Base-by-base conservation (phyloP, 2,113 vertebrate species). In the Apistogramma diplotaenia region DNA sequence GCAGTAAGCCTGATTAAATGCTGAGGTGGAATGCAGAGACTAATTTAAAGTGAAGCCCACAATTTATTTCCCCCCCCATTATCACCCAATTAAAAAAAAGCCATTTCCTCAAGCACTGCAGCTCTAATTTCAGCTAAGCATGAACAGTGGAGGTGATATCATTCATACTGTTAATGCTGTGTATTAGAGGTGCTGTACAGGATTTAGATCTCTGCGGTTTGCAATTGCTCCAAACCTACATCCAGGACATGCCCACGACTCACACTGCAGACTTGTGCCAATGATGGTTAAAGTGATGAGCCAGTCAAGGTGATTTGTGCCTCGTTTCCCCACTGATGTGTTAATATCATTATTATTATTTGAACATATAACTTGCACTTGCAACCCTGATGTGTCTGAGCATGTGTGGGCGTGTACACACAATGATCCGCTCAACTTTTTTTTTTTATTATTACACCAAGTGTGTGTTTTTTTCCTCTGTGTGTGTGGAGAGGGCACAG, bases 21-120 rank as follows among this genome's bases (percentile, higher is more conserved):
- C 59, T 70, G 51, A 76, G 56, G 40, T 37, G 72, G 67, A 21
- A 88, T 8, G 23, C 37, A 46, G 40, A 72, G 19, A 46, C 35
- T 21, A 5, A 49, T 19, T 43, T 53, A 49, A 65, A 13, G 2
- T 33, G 8, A 71, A 77, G 78, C 19, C 7, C n/a, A 51, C 27
- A 10, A 33, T 75, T 80, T 71, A 51, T 84, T 74, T 74, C 70
- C 37, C n/a, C n/a, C 25, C 25, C 13, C 9, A 55, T 72, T 83
- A 73, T 46, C 62, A n/a, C 21, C 23, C 13, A 43, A 33, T 57
- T 29, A 65, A 7, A 10, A 62, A 31, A 65, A 1, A 54, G 56
- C 19, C 12, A 4, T 73, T 61, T 60, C 56, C 33, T 37, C 27
- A 51, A 49, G 21, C 33, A 54, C 56, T 37, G 21, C 10, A 40